Base-by-base conservation (phyloP, 2,888 invertebrate genomes). In the Andrena bicolor region DNA sequence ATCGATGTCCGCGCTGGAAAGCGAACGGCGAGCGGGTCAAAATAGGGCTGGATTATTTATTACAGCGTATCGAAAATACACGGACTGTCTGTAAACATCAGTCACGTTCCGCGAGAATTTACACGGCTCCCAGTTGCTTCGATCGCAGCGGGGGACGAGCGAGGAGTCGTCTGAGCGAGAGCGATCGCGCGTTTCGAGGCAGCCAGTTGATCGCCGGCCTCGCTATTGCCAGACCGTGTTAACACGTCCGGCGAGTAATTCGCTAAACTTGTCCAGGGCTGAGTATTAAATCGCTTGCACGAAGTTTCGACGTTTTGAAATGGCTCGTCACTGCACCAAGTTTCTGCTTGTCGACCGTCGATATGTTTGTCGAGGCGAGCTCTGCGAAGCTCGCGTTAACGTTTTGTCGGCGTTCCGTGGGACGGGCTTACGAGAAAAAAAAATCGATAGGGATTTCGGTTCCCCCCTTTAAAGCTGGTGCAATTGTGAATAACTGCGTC, bases 221-320 rank as follows among this genome's bases (percentile, higher is more conserved):
- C 41, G 23, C 61, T 26, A 48, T 53, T 32, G 61, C 48, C 74
- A 61, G 69, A 32, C 16, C 69, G 72, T 86, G 76, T 69, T 80
- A 73, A 80, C 79, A 76, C 69, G 74, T 69, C 51, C 70, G 71
- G 61, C 60, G 68, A 35, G 72, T 69, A 79, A 79, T 72, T 84
- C 82, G 85, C 75, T 71, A 68, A 82, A 76, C 80, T 72, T 78
- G 79, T 74, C 80, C 16, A 70, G 72, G 20, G 66, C 66, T 35
- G 66, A 66, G 81, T 72, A 75, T 89, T 83, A 82, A 84, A 87
- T 86, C 86, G 83, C 60, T 53, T 66, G 71, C 66, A 64, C 58
- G 64, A 79, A 84, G 80, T 80, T 78, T 78, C 76, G 82, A 85
- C 82, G 80, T 80, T 88, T 84, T 70, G 61, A 80, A 87, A 87